Evolutionary conservation across 2,113 vertebrate species (phyloP).

Genomic region (Clarias magur): DNA sequence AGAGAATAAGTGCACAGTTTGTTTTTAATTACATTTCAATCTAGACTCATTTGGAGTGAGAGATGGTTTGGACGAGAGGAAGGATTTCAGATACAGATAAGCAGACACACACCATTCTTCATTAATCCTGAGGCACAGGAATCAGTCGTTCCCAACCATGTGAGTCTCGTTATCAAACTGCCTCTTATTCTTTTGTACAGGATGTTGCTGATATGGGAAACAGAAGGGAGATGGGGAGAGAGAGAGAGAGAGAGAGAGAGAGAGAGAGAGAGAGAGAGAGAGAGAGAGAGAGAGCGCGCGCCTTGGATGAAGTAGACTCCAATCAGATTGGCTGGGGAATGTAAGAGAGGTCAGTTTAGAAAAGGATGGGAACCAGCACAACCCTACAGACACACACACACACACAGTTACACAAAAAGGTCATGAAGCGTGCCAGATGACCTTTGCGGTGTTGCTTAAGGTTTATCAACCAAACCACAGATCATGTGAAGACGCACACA

Average conservation of each 20-base stretch:
- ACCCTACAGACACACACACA: neutral
- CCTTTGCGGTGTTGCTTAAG: neutral
- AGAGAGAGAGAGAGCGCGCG: neutral
- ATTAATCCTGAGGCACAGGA: slow-evolving; percentile 39
- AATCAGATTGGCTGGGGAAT: slow-evolving; percentile 15
- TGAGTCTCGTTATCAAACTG: slow-evolving; percentile 57
- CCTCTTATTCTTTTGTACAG: slow-evolving; percentile 31
- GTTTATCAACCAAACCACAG: neutral
- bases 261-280: slow-evolving; percentile 7
- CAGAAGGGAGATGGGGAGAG: neutral
- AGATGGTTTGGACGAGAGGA: slow-evolving; percentile 21
- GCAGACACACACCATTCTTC: slow-evolving; percentile 48
- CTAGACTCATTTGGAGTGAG: slow-evolving; percentile 14
- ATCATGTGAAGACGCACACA: slow-evolving; percentile 6
- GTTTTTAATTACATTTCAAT: slow-evolving; percentile 13
- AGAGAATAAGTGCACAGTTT: slow-evolving; percentile 15
- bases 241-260: neutral
- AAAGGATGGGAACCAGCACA: slow-evolving; percentile 37
- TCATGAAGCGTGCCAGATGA: neutral
- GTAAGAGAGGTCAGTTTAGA: slow-evolving; percentile 25
- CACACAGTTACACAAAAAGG: neutral
- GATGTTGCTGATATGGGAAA: slow-evolving; percentile 32
- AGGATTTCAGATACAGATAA: slow-evolving; percentile 59
- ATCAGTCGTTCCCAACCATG: slow-evolving; percentile 49
- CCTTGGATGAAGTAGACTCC: neutral